Evolutionary conservation across 2,797 vertebrate species (phyloP), one percentile per base, ranked within the genome.

Genomic region (Poeciliopsis paucimaculata): DNA sequence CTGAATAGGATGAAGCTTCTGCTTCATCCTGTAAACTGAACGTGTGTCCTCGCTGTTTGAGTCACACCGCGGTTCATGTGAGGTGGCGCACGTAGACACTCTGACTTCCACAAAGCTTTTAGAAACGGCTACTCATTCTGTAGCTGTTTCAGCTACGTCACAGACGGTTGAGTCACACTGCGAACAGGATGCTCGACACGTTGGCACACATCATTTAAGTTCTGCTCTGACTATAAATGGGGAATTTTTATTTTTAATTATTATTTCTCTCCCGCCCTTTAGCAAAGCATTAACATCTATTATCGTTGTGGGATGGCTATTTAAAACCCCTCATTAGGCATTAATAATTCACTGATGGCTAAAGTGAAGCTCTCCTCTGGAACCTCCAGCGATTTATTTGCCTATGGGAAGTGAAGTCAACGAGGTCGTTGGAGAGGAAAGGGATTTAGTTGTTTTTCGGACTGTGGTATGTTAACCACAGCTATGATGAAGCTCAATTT

Each of bases 81-180:
- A 75, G 51, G 57, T 15, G 3, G 1, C 0, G 36, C 88, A 87
- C 79, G 74, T 86, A 87, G 78, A 70, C 78, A 80, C 75, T 6
- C 72, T 0, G 1, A 70, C 68, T 51, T 75, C 55, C 73, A 41
- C 64, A 71, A 8, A 75, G 53, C 1, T 0, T 39, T 28, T 20
- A 66, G 31, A 41, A 68, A 45, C 1, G 0, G 73, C 36, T 5
- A 66, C 4, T 45, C 31, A 41, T 70, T 46, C n/a, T n/a, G n/a
- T n/a, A n/a, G n/a, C n/a, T n/a, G n/a, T n/a, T n/a, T n/a, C 26
- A n/a, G 15, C 39, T 20, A 86, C 47, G 62, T 75, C 75, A 23
- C 26, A 18, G 13, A n/a, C 28, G 0, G 57, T 77, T 85, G 74
- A 85, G 39, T 70, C 66, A 84, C 66, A 84, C 16, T 62, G 68